phyloP scores from a whole-genome alignment of 1,140 invertebrate genomes.

The Drosophila rhopaloa region DNA sequence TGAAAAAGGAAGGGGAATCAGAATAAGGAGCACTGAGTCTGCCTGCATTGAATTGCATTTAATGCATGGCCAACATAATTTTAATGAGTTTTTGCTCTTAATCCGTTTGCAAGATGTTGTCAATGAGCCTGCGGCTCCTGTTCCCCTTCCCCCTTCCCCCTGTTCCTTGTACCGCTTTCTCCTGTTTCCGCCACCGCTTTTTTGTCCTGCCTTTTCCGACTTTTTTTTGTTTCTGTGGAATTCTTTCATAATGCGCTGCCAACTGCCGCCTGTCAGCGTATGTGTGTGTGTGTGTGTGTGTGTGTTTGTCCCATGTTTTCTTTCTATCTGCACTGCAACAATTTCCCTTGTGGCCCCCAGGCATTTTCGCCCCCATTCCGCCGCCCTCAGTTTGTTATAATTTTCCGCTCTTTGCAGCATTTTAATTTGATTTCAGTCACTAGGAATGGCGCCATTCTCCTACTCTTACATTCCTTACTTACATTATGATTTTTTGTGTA shows the following conservation, averaged over 20 bases:
- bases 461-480: not conserved
- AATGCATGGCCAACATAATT: conserved; percentile 80
- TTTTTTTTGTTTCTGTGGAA: conserved; percentile 27
- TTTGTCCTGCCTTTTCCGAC: conserved; percentile 24
- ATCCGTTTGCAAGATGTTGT: conserved; percentile 81
- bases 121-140: conserved; percentile 70
- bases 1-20: too few relatives aligned
- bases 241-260: conserved; percentile 67
- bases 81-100: conserved; percentile 80
- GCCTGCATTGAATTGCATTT: conserved; percentile 77
- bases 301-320: conserved; percentile 55
- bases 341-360: conserved; percentile 73
- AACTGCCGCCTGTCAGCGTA: conserved; percentile 47
- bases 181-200: conserved; percentile 8
- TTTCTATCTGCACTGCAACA: conserved; percentile 74
- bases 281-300: conserved; percentile 27
- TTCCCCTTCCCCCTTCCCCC: conserved; percentile 10
- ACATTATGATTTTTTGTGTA: not conserved
- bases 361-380: conserved; percentile 22
- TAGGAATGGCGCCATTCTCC: conserved; percentile 11
- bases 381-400: conserved; percentile 68
- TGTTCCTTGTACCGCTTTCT: conserved; percentile 3
- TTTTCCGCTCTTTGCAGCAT: conserved; percentile 78
- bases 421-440: conserved; percentile 73
- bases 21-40: not conserved